A percentile compares a stretch with the other conserved stretches of the same genome.
These are phyloP conservation scores for Cathartes aura DNA, from an alignment of 2,113 vertebrate species.

Conservation along the genomic window DNA sequence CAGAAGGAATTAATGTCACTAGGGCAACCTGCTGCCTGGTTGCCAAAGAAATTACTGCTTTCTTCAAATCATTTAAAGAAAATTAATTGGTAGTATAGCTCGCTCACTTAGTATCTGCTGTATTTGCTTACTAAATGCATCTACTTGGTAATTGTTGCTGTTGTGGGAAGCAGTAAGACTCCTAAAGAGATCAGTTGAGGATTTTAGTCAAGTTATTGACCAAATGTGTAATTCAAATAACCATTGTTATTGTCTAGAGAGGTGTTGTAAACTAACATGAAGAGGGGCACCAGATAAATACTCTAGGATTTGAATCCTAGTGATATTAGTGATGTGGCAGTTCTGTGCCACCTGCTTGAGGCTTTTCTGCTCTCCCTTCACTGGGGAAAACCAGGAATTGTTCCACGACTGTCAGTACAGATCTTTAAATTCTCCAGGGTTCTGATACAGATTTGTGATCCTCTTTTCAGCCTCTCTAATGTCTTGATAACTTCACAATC, in stretches of 20 bases:
- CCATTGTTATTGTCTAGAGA: not conserved
- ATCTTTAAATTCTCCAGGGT: not conserved
- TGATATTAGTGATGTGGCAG: not conserved
- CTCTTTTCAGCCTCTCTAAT: not conserved
- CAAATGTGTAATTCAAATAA: not conserved
- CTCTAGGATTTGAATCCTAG: not conserved
- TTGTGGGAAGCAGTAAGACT: not conserved
- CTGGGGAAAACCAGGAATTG: not conserved
- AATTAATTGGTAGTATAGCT: not conserved
- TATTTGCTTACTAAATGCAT: not conserved
- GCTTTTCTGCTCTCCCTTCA: not conserved
- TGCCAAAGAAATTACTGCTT: not conserved
- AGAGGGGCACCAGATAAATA: not conserved
- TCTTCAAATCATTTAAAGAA: not conserved
- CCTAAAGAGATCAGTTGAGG: not conserved
- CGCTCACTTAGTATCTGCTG: not conserved
- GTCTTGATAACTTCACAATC: not conserved
- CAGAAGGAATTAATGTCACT: conserved; percentile 32
- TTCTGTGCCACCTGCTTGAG: not conserved
- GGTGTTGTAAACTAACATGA: not conserved
- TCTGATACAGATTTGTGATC: not conserved
- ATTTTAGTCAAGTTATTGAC: not conserved
- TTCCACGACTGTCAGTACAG: not conserved
- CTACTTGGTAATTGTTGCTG: not conserved
- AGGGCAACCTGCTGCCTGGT: conserved; percentile 2